phyloP scores from a whole-genome alignment of 2,888 invertebrate species.

The Caenorhabditis sp. region DNA sequence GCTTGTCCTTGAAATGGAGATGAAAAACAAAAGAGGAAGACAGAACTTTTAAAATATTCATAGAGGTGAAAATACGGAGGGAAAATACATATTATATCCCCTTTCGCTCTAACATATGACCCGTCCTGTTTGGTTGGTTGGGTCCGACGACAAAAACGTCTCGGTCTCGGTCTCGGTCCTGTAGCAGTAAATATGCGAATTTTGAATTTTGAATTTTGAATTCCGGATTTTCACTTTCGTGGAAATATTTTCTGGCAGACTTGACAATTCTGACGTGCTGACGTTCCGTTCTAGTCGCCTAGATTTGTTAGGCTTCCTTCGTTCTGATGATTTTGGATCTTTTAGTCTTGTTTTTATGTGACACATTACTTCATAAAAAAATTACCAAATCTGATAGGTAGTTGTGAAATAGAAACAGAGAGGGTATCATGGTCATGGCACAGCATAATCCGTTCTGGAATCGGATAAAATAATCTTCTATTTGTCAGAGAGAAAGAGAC shows the following conservation, averaged over 20 bases:
- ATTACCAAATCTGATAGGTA: neutral
- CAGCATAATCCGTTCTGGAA: conserved; percentile 1
- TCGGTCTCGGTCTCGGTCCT: neutral
- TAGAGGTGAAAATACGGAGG: conserved; percentile 11
- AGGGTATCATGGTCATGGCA: neutral
- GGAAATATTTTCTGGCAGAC: too few relatives aligned
- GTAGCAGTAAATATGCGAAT: conserved; percentile 7
- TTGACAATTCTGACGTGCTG: neutral
- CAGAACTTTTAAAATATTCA: conserved; percentile 16
- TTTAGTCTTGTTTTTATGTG: neutral
- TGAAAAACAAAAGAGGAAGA: neutral
- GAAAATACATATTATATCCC: conserved; percentile 11
- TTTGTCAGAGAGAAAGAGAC: too few relatives aligned
- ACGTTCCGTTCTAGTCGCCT: too few relatives aligned
- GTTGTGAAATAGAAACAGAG: neutral
- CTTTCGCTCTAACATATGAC: neutral
- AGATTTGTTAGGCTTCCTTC: too few relatives aligned
- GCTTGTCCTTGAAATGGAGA: neutral
- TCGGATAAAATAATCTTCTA: neutral
- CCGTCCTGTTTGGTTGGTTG: neutral
- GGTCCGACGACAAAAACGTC: neutral
- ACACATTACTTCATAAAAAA: too few relatives aligned
- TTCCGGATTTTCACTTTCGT: too few relatives aligned
- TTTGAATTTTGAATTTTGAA: neutral
- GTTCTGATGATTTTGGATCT: too few relatives aligned